Base-by-base conservation (phyloP, 2,888 invertebrate genomes). In the Polydrusus tereticollis region DNA sequence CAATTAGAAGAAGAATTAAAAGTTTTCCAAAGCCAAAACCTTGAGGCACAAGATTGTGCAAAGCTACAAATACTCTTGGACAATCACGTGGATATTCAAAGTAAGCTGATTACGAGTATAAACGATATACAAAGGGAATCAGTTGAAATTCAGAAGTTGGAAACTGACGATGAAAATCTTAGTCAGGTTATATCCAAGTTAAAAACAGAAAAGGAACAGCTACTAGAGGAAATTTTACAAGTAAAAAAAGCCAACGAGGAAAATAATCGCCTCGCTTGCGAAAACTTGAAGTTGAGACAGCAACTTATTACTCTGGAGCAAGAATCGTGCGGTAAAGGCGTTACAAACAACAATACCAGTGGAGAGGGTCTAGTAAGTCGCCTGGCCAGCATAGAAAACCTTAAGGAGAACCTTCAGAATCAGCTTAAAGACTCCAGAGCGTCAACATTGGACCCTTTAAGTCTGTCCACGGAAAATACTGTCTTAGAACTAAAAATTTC, bases 1-100 rank as follows among this genome's bases (percentile, higher is more conserved):
- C 72, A 75, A 20, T 47, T 80, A 8, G 77, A 78, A 72, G 33
- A 69, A 0, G 75, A 77, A 21, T 38, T 80, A 7, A 57, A 67
- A 1, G 10, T 66, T 1, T 68, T 76, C 21, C 21, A 74, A 38
- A 65, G 38, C 7, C 58, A 58, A 20, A 70, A 72, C 20, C 45
- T 71, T 12, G 69, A 47, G 10, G 36, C 18, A n/a, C 43, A 38
- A 8, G 43, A 18, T 16, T 16, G n/a, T 47, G 14, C 70, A 6
- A 33, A 63, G 50, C 55, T 75, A 0, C 20, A 55, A 6, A 73
- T 68, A 18, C 63, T 75, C 20, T 75, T 76, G 52, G 59, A 59
- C 33, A 77, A 77, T 33, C 73, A 77, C 38, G 23, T 68, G 1
- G 74, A 77, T 14, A 64, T 80, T 8, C 68, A 76, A 59, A 41